Evolutionary conservation across 2,888 invertebrate genomes (phyloP), one percentile per base, ranked within the genome.

Genomic region (Acrobasis suavella): DNA sequence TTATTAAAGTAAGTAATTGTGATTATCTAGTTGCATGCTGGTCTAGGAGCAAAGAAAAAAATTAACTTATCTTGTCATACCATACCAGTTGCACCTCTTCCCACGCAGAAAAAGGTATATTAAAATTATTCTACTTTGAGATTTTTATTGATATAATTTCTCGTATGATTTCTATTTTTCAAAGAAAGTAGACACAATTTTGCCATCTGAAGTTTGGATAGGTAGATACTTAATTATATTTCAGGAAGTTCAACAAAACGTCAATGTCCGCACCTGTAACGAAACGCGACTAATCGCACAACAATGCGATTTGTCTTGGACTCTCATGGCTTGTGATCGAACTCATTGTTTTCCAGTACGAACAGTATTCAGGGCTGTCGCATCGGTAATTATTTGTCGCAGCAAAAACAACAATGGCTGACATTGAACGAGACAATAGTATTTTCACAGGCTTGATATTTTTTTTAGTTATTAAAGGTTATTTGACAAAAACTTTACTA

Each of bases 391-490:
- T 68, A 71, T 72, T 72, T 69, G 67, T 69, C 60, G 62, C 10
- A 17, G 67, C 70, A 82, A 81, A 78, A 78, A 78, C 71, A 68
- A 73, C 72, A 73, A 74, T 71, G 69, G 68, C 59, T 75, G 81
- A 73, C 85, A 83, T 83, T 83, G 83, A 66, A 64, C 71, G 67
- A 69, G 65, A 81, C 79, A 82, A 82, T 81, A 69, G 73, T 66
- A 70, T 74, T 66, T 71, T 69, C 70, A 73, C 67, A 67, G 68
- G 67, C 64, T 66, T 50, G 38, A 16, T 81, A 75, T 75, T 62
- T 62, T 60, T 60, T 60, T 59, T 42, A 50, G 46, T 1, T 59
- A 50, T 59, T 37, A 50, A 37, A 59, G 50, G 50, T 50, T 59
- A 59, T 16, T 59, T 50, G 12, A 59, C 32, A 46, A 56, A 46